Evolutionary conservation across 2,888 invertebrate genomes (phyloP).

Genomic region (Diarsia brunnea): DNA sequence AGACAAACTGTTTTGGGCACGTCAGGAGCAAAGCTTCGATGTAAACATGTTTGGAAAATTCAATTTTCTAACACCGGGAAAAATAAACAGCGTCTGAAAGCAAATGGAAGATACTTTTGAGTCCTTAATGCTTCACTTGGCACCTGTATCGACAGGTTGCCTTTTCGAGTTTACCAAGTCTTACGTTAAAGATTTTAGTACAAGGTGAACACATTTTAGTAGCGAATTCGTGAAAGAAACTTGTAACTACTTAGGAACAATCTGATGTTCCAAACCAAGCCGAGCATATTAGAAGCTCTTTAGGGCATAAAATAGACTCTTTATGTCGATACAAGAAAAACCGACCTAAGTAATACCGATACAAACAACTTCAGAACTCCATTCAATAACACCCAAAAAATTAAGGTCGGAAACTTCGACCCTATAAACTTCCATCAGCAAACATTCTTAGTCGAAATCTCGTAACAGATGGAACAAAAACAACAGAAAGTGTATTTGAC

Average conservation of each 20-base stretch:
- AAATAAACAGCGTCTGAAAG: conserved; percentile 59
- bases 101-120: conserved; percentile 62
- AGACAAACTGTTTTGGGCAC: conserved; percentile 52
- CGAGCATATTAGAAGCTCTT: conserved; percentile 17
- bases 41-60: conserved; percentile 67
- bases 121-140: conserved; percentile 55
- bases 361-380: conserved; percentile 39
- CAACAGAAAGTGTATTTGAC: conserved; percentile 76
- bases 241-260: conserved; percentile 25
- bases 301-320: conserved; percentile 24
- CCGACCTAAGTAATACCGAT: conserved; percentile 25
- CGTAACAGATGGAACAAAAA: conserved; percentile 68
- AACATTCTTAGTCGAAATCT: conserved; percentile 56
- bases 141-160: conserved; percentile 52
- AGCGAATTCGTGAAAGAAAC: conserved; percentile 16
- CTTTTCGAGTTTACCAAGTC: conserved; percentile 19
- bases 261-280: conserved; percentile 8
- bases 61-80: conserved; percentile 55
- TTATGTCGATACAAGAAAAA: conserved; percentile 36
- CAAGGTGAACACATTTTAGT: conserved; percentile 33
- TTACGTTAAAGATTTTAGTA: conserved; percentile 42
- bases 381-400: conserved; percentile 46
- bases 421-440: conserved; percentile 50
- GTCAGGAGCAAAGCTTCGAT: conserved; percentile 63
- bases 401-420: conserved; percentile 36